Evolutionary conservation across 2,113 vertebrate species (phyloP).

Genomic region (Grammomys surdaster): DNA sequence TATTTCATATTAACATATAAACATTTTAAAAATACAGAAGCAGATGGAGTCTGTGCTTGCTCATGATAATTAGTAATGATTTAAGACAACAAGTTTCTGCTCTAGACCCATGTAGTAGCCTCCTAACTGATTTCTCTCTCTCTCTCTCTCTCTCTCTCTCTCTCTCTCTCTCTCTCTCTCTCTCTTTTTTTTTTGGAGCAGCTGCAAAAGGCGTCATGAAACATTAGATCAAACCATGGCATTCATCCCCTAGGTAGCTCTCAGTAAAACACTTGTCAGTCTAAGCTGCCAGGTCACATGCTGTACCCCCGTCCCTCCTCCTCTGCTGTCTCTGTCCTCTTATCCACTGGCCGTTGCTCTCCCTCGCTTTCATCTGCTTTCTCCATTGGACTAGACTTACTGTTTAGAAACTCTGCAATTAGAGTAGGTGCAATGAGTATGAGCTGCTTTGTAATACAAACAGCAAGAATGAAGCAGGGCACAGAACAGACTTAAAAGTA

Average conservation of each 20-base stretch:
- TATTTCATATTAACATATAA: background rate
- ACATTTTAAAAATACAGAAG: background rate
- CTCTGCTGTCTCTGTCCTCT: background rate
- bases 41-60: background rate
- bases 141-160: no score
- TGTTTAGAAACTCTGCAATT: background rate
- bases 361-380: background rate
- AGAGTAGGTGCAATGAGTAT: background rate
- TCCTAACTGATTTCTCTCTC: background rate
- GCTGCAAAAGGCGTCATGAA: background rate
- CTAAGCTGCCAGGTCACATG: background rate
- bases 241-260: background rate
- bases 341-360: fast-evolving
- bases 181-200: background rate
- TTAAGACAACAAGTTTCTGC: background rate
- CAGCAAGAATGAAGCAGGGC: background rate
- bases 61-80: background rate
- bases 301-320: background rate
- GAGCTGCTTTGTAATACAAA: slow-evolving; percentile 9
- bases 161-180: no score
- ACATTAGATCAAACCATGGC: background rate
- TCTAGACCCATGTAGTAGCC: background rate
- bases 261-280: background rate
- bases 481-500: background rate
- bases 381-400: background rate